These are phyloP conservation scores for Conopomorpha cramerella DNA, from an alignment of 1,140 invertebrate species.

Conservation along the genomic window DNA sequence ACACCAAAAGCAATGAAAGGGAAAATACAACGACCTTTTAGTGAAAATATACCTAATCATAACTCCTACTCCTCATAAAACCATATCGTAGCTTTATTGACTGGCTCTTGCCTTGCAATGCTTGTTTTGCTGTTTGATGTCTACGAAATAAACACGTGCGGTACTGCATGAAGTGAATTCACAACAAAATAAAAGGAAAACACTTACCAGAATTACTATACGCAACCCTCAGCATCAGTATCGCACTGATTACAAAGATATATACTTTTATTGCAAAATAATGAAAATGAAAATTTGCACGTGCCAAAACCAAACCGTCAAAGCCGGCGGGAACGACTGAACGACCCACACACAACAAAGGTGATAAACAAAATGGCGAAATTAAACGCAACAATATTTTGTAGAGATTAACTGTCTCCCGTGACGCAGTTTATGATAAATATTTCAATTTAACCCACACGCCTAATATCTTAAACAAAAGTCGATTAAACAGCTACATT, in stretches of 20 bases:
- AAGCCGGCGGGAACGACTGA: conserved; percentile 51
- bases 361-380: too few species aligned
- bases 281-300: conserved; percentile 42
- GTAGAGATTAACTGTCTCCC: too few species aligned
- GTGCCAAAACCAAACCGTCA: conserved; percentile 55
- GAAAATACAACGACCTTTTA: too few species aligned
- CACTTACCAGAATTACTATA: conserved; percentile 41
- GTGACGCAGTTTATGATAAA: too few species aligned
- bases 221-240: conserved; percentile 43
- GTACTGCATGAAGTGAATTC: conserved; percentile 19
- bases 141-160: conserved; percentile 49
- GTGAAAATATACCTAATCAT: too few species aligned
- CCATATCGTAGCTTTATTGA: conserved; percentile 50
- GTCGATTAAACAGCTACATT: too few species aligned
- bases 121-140: conserved; percentile 48
- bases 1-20: too few species aligned
- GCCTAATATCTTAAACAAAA: too few species aligned
- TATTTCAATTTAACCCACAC: too few species aligned
- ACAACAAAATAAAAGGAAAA: conserved; percentile 17
- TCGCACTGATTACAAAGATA: conserved; percentile 19
- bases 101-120: conserved; percentile 44
- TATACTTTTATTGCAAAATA: too few species aligned
- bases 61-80: conserved; percentile 15
- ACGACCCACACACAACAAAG: too few species aligned
- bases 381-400: too few species aligned